Conservation (phyloP, 2,888 invertebrate species). For the Pollenia griseotomentosa region DNA sequence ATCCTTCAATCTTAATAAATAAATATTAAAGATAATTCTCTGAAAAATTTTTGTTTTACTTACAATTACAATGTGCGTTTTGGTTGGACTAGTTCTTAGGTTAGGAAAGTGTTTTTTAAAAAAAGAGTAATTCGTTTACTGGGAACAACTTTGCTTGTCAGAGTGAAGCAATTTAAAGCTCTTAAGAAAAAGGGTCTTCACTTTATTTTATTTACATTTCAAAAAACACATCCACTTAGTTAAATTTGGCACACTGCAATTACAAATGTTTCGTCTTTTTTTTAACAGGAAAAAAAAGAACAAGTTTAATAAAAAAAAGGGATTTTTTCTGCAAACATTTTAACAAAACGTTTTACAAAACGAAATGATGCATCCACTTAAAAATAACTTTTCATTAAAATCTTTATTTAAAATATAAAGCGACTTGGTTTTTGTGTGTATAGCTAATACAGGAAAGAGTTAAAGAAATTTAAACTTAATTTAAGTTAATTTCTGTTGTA, state of each 20-base stretch:
- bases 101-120: too few relatives aligned
- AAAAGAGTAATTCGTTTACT: too few relatives aligned
- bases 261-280: not conserved
- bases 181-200: too few relatives aligned
- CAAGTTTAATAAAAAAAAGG: constrained; percentile 1
- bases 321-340: constrained; percentile 1
- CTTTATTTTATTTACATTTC: too few relatives aligned
- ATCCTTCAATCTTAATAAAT: too few relatives aligned
- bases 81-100: too few relatives aligned
- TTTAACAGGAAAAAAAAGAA: not conserved
- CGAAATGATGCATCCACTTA: constrained; percentile 14
- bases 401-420: not conserved
- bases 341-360: not conserved
- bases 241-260: constrained; percentile 14
- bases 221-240: constrained; percentile 1
- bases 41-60: too few relatives aligned
- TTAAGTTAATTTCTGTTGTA: not conserved
- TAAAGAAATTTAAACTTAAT: constrained; percentile 4
- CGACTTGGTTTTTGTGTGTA: constrained; percentile 30
- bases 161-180: too few relatives aligned
- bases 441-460: not conserved
- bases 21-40: too few relatives aligned
- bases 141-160: too few relatives aligned
- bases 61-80: too few relatives aligned
- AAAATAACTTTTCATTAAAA: constrained; percentile 46